phyloP scores from a whole-genome alignment of 2,888 invertebrate species.

The Trachelus troglodyta region DNA sequence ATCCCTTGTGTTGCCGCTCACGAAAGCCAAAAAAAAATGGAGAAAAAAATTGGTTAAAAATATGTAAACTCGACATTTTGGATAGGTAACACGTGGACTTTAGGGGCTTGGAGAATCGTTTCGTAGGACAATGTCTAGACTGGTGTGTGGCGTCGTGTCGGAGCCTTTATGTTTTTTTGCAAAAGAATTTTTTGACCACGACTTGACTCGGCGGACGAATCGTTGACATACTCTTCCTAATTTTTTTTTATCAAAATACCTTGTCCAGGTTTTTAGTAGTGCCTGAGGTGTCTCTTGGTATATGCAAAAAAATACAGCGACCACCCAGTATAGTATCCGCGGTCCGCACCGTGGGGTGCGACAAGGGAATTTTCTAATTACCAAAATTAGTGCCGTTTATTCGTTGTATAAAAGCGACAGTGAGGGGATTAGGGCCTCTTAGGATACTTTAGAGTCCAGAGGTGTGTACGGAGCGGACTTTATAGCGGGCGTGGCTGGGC shows the following conservation, averaged over 20 bases:
- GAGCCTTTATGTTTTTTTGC: neutral
- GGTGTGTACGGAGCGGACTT: conserved; percentile 43
- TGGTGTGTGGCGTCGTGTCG: too few species aligned
- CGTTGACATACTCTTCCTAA: too few species aligned
- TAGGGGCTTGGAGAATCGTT: neutral
- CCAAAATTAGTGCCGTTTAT: conserved; percentile 20
- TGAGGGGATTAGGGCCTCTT: conserved; percentile 35
- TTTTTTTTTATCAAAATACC: conserved; percentile 2
- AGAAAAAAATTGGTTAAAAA: conserved; percentile 51
- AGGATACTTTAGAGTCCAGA: conserved; percentile 30
- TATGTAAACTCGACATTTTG: conserved; percentile 43
- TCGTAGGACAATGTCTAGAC: conserved; percentile 33
- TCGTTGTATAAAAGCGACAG: conserved; percentile 29
- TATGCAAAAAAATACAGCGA: neutral
- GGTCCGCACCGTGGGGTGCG: neutral
- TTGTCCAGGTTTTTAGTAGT: neutral
- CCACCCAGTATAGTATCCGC: neutral
- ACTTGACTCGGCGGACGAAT: neutral
- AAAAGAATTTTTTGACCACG: neutral
- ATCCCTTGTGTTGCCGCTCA: conserved; percentile 7
- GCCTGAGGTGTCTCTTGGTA: too few species aligned
- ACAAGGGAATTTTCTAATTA: neutral
- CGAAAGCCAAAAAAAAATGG: neutral
- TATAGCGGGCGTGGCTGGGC: conserved; percentile 58
- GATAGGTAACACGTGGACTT: conserved; percentile 44